Conservation (phyloP, 2,888 invertebrate species). For the Blomia tropicalis region DNA sequence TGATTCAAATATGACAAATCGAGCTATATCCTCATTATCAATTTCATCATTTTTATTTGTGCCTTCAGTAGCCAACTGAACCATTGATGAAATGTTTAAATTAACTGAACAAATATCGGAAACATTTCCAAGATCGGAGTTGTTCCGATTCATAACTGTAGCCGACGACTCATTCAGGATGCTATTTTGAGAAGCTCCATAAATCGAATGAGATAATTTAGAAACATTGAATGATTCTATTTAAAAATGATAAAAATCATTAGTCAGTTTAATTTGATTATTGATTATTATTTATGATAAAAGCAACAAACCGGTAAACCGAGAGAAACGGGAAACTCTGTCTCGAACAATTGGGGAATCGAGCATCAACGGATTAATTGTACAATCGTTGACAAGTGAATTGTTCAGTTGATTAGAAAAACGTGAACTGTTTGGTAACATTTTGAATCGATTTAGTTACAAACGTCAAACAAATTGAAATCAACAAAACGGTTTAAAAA, state of each 20-base stretch:
- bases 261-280: too few relatives aligned
- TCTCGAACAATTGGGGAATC: background rate
- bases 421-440: too few relatives aligned
- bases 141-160: background rate
- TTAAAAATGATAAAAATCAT: background rate
- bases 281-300: background rate
- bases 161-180: background rate
- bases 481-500: too few relatives aligned
- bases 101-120: background rate
- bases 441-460: too few relatives aligned
- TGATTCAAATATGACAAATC: constrained; percentile 8
- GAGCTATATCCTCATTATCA: constrained; percentile 5
- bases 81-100: too few relatives aligned
- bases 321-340: background rate
- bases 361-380: background rate
- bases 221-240: background rate
- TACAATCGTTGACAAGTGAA: constrained; percentile 5
- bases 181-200: background rate
- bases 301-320: background rate
- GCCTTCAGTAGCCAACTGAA: background rate
- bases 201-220: background rate
- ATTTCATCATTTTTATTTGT: background rate
- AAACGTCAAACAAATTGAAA: too few relatives aligned
- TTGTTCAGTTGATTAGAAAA: too few relatives aligned
- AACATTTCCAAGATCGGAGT: background rate